Evolutionary conservation across 1,140 invertebrate genomes (phyloP).

Genomic region (Planococcus citri): DNA sequence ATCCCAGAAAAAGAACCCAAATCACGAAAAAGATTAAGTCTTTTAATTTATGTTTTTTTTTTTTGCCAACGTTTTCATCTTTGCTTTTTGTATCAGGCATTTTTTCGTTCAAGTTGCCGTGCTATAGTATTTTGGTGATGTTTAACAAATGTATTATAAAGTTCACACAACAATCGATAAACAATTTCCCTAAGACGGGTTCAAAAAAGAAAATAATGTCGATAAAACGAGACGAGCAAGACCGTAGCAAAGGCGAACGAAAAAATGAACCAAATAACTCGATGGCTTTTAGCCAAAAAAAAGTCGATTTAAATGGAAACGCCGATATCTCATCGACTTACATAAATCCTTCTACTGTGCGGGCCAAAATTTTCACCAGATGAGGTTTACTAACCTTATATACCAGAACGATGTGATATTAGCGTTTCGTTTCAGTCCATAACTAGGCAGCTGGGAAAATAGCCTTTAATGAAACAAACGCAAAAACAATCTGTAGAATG

Average conservation of each 20-base stretch:
- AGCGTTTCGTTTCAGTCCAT: too few species aligned
- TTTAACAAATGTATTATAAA: neutral
- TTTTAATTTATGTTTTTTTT: neutral
- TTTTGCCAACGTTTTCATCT: too few species aligned
- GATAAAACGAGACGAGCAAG: too few species aligned
- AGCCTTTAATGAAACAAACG: too few species aligned
- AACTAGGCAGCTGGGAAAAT: too few species aligned
- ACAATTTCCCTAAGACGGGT: neutral
- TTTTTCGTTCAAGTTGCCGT: neutral
- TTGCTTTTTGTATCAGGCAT: too few species aligned
- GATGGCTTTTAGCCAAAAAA: neutral
- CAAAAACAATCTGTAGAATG: too few species aligned
- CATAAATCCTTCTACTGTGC: neutral
- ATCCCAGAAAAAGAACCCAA: neutral
- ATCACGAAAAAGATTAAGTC: slow-evolving; percentile 2
- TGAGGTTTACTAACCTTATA: too few species aligned
- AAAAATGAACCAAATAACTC: neutral
- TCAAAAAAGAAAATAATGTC: too few species aligned
- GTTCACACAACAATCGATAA: neutral
- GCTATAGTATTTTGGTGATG: neutral
- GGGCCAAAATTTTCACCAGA: too few species aligned
- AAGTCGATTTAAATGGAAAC: slow-evolving; percentile 3
- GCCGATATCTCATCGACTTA: neutral
- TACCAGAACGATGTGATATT: too few species aligned
- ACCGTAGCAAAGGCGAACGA: too few species aligned